phyloP scores from a whole-genome alignment of 2,113 vertebrate species.

The Apeltes quadracus region DNA sequence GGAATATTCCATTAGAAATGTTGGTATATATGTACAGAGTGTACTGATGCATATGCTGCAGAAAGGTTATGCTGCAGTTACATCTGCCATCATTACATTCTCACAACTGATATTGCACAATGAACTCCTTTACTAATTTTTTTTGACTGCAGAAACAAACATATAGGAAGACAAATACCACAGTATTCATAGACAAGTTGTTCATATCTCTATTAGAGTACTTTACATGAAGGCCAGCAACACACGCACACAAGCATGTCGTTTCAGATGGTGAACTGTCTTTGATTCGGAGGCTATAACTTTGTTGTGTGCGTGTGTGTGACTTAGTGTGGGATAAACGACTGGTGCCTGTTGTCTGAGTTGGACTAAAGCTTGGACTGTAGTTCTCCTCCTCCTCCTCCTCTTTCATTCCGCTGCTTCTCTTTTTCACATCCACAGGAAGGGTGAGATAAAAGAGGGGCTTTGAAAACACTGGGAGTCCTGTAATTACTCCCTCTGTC shows the following conservation, averaged over 20 bases:
- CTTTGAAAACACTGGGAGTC: constrained; percentile 75
- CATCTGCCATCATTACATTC: not conserved
- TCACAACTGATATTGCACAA: not conserved
- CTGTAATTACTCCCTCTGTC: constrained; percentile 73
- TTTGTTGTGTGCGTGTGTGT: constrained; percentile 29
- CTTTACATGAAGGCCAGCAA: not conserved
- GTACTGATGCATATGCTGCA: not conserved
- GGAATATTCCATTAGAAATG: not conserved
- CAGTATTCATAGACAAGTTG: not conserved
- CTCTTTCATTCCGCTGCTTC: constrained; percentile 51
- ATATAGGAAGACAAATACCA: not conserved
- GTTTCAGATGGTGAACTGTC: constrained; percentile 27
- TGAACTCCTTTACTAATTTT: not conserved
- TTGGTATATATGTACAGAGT: not conserved
- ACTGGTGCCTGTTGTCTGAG: constrained; percentile 59
- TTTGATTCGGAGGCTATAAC: constrained; percentile 51
- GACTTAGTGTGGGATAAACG: constrained; percentile 47
- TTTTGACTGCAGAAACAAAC: not conserved
- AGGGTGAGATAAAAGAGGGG: constrained; percentile 74
- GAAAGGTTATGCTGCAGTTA: not conserved
- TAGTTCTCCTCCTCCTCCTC: constrained; percentile 43
- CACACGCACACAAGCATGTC: not conserved
- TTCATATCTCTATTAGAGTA: constrained; percentile 2
- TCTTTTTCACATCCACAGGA: constrained; percentile 69
- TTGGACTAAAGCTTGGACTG: constrained; percentile 63